A percentile compares a stretch with the other conserved stretches of the same genome.
Conservation (phyloP, 2,797 vertebrate genomes). For the Phoeniculus purpureus region DNA sequence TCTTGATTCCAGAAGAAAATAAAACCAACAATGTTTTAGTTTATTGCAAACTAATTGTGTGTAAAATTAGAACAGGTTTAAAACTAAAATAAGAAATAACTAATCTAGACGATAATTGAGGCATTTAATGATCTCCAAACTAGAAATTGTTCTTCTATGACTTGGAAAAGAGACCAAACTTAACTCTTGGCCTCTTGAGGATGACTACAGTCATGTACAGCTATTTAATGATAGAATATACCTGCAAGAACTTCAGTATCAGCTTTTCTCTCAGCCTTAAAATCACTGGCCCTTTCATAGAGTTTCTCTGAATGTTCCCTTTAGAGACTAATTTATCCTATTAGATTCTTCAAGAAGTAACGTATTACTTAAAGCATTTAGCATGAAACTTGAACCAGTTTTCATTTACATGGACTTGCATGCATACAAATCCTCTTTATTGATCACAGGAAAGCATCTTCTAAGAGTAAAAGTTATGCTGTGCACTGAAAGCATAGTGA, state of each 20-base stretch:
- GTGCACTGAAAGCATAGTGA: not conserved
- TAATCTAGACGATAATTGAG: not conserved
- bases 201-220: not conserved
- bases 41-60: not conserved
- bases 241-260: not conserved
- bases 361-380: not conserved
- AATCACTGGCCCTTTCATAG: not conserved
- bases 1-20: not conserved
- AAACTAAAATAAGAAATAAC: not conserved
- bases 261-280: not conserved
- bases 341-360: not conserved
- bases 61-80: slow-evolving; percentile 15
- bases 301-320: not conserved
- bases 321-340: not conserved
- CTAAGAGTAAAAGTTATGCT: not conserved
- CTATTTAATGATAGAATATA: not conserved
- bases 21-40: not conserved
- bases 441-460: not conserved
- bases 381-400: not conserved
- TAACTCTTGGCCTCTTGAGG: not conserved
- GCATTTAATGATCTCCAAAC: not conserved
- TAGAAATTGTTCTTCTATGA: not conserved
- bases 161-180: not conserved
- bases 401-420: not conserved
- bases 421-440: not conserved